phyloP scores from a whole-genome alignment of 2,113 vertebrate species.

The Myrmecobius fasciatus region DNA sequence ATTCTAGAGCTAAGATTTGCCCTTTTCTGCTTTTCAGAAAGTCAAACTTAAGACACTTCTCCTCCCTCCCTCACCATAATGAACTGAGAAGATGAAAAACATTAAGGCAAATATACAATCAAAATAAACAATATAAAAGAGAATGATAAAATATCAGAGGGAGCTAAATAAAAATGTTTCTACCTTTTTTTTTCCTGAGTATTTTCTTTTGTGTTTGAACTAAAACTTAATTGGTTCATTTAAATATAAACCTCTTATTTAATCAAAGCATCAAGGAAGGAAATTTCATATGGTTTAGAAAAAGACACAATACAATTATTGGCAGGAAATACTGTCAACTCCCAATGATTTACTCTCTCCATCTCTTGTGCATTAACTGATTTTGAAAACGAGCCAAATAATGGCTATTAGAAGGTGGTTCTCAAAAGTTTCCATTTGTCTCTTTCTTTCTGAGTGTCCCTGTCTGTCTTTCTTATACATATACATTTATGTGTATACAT shows the following conservation, averaged over 20 bases:
- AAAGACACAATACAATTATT: conserved; percentile 5
- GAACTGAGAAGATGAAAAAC: neutral
- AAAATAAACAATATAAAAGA: neutral
- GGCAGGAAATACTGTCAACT: neutral
- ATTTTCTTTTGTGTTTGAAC: neutral
- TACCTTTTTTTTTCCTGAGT: neutral
- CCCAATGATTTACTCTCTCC: neutral
- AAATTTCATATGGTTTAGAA: neutral
- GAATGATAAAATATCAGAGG: neutral
- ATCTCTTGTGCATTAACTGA: neutral
- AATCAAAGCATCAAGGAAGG: neutral
- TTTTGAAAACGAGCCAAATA: conserved; percentile 36
- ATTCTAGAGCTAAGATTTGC: conserved; percentile 22
- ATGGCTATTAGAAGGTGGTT: neutral
- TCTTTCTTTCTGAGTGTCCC: neutral
- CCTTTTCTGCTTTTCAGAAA: conserved; percentile 8
- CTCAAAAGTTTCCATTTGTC: neutral
- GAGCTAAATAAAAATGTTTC: neutral
- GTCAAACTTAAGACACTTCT: neutral
- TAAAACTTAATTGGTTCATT: conserved; percentile 1
- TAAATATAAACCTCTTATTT: neutral
- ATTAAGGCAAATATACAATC: neutral
- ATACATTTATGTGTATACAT: neutral
- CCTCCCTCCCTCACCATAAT: neutral
- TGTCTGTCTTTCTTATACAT: neutral